A percentile compares a stretch with the other conserved stretches of the same genome.
phyloP scores from a whole-genome alignment of 2,888 invertebrate genomes.

The Choreutis nemorana region DNA sequence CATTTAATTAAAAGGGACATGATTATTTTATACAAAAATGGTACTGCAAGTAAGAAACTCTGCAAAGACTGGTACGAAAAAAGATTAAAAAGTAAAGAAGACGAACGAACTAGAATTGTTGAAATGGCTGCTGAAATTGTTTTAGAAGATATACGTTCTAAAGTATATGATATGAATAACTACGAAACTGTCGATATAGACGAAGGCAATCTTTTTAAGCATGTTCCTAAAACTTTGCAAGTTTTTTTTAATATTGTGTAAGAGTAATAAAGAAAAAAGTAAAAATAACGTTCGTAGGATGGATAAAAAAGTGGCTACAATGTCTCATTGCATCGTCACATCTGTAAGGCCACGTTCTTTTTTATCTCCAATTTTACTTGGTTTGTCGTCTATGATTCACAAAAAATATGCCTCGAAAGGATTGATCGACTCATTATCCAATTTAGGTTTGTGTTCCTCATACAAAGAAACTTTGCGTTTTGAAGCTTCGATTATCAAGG shows the following conservation, averaged over 20 bases:
- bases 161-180: slow-evolving; percentile 15
- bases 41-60: slow-evolving; percentile 16
- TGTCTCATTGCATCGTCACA: slow-evolving; percentile 14
- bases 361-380: slow-evolving; percentile 19
- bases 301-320: slow-evolving; percentile 10
- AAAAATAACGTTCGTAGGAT: slow-evolving; percentile 9
- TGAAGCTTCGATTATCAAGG: slow-evolving; percentile 16
- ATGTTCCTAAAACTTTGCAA: slow-evolving; percentile 17
- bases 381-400: slow-evolving; percentile 17
- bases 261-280: slow-evolving; percentile 11
- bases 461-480: slow-evolving; percentile 17
- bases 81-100: slow-evolving; percentile 15
- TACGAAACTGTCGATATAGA: slow-evolving; percentile 16
- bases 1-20: slow-evolving; percentile 15
- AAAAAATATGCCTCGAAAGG: slow-evolving; percentile 17
- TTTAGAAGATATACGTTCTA: slow-evolving; percentile 19
- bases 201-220: slow-evolving; percentile 14
- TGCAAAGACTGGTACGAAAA: slow-evolving; percentile 19
- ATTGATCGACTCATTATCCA: slow-evolving; percentile 14
- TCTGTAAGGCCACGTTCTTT: slow-evolving; percentile 21
- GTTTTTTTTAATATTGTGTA: slow-evolving; percentile 14
- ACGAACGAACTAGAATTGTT: slow-evolving; percentile 20
- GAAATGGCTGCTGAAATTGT: slow-evolving; percentile 21
- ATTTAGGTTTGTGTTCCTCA: slow-evolving; percentile 13
- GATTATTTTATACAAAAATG: slow-evolving; percentile 18